Evolutionary conservation across 2,888 invertebrate genomes (phyloP).

Genomic region (Ectemnius continuus): DNA sequence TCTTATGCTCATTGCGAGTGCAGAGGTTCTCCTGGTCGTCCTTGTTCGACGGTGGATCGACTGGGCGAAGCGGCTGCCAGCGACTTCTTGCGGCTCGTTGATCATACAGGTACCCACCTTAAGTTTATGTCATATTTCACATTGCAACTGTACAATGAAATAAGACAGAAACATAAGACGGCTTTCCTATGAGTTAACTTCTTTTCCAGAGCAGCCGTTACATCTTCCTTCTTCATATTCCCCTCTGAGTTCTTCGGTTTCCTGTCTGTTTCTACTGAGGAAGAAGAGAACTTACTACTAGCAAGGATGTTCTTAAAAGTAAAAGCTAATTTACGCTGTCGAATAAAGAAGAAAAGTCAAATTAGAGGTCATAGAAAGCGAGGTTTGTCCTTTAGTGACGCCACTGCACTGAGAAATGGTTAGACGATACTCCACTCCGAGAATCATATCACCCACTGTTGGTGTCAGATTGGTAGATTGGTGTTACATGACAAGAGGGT

Average conservation of each 20-base stretch:
- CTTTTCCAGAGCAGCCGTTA: constrained; percentile 12
- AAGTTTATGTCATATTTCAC: constrained; percentile 78
- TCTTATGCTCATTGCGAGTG: too few species aligned
- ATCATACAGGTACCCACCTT: constrained; percentile 77
- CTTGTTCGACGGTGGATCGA: too few species aligned
- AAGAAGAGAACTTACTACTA: too few species aligned
- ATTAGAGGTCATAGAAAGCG: neutral
- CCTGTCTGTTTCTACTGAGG: too few species aligned
- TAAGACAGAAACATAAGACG: constrained; percentile 79
- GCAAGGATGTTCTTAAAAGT: too few species aligned
- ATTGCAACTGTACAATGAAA: constrained; percentile 77
- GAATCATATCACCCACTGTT: constrained; percentile 17
- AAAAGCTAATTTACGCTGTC: too few species aligned
- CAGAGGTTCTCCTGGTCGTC: too few species aligned
- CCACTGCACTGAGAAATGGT: constrained; percentile 60
- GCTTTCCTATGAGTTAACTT: constrained; percentile 73
- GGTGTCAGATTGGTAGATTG: constrained; percentile 54
- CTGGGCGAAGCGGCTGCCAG: neutral
- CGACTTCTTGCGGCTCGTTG: constrained; percentile 53
- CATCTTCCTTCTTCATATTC: neutral
- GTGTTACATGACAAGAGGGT: constrained; percentile 56
- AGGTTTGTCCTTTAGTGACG: constrained; percentile 35
- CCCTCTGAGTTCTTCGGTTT: neutral
- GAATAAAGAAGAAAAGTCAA: neutral
- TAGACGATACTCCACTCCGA: constrained; percentile 62